Evolutionary conservation across 1,140 invertebrate genomes (phyloP).

Genomic region (Polypedilum vanderplanki): DNA sequence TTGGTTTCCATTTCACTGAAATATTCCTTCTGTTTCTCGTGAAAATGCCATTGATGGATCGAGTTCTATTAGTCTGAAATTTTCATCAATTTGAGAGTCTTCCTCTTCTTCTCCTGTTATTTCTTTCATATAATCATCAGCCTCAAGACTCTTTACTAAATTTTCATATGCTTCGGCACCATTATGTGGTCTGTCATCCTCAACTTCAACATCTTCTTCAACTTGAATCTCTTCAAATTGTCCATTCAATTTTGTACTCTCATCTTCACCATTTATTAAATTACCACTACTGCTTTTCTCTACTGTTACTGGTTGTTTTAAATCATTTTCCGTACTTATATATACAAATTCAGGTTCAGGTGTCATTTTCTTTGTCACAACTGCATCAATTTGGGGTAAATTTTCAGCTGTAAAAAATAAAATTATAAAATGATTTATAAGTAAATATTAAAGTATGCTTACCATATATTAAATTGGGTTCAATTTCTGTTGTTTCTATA

Average conservation of each 20-base stretch:
- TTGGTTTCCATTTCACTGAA: not conserved
- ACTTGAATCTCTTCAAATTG: not conserved
- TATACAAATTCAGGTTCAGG: not conserved
- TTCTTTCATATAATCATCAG: not conserved
- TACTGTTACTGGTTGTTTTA: not conserved
- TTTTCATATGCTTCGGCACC: constrained; percentile 21
- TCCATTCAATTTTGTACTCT: constrained; percentile 16
- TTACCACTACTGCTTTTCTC: not conserved
- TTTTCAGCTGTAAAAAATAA: not conserved
- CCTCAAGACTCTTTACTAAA: constrained; percentile 18
- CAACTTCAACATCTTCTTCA: not conserved
- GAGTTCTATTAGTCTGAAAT: not conserved
- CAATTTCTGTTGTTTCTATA: not conserved
- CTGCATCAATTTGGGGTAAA: not conserved
- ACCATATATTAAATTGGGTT: not conserved
- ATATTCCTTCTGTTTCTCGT: constrained; percentile 13
- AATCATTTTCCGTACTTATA: not conserved
- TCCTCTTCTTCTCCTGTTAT: not conserved
- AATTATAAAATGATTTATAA: not conserved
- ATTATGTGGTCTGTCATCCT: not conserved
- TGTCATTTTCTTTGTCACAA: not conserved
- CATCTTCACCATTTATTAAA: not conserved
- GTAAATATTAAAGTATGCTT: not conserved
- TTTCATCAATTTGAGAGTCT: not conserved
- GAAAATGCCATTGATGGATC: not conserved